A percentile compares a stretch with the other conserved stretches of the same genome.
phyloP scores from a whole-genome alignment of 2,797 vertebrate genomes.

The Siniperca scherzeri region DNA sequence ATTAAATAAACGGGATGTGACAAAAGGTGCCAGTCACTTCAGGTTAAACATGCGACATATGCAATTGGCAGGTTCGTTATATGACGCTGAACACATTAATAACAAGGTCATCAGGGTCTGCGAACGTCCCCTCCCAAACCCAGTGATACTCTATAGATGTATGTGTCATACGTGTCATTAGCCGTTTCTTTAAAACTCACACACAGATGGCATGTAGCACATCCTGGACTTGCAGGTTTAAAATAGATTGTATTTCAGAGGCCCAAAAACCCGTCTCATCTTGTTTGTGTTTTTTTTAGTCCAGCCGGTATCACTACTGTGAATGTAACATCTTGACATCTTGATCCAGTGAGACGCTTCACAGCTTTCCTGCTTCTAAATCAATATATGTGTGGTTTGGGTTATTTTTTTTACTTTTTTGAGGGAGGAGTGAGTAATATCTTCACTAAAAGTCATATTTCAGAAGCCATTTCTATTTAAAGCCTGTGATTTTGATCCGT shows the following conservation, averaged over 20 bases:
- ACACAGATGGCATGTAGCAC: conserved; percentile 67
- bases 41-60: conserved; percentile 68
- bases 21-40: conserved; percentile 48
- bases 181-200: conserved; percentile 34
- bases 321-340: conserved; percentile 79
- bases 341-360: conserved; percentile 71
- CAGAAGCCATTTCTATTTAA: conserved; percentile 63
- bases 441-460: conserved; percentile 56
- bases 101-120: conserved; percentile 62
- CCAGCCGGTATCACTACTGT: conserved; percentile 67
- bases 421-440: conserved; percentile 56
- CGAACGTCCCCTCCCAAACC: conserved; percentile 31
- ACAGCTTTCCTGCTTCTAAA: conserved; percentile 68
- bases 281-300: conserved; percentile 57
- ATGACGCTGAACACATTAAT: conserved; percentile 46
- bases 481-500: conserved; percentile 55
- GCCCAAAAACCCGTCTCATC: conserved; percentile 47
- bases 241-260: conserved; percentile 70
- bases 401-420: conserved; percentile 52
- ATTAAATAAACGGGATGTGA: conserved; percentile 19
- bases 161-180: conserved; percentile 26
- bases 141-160: conserved; percentile 15
- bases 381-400: conserved; percentile 65
- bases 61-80: conserved; percentile 68
- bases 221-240: conserved; percentile 61